Base-by-base conservation (phyloP, 2,888 invertebrate species). In the Julus scanicus region DNA sequence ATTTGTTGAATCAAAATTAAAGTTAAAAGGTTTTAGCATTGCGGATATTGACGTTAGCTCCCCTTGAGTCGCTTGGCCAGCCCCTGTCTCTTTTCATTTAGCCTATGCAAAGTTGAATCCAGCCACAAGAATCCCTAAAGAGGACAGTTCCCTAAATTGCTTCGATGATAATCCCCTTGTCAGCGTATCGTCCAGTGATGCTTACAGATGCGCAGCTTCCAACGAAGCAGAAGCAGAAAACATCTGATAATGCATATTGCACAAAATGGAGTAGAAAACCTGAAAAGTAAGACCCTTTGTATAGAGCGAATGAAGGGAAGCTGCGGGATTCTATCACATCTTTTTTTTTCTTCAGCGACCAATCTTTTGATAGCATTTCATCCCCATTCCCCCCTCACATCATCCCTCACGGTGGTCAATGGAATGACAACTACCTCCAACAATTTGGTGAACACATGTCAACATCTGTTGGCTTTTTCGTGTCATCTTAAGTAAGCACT, bases 391-490 rank as follows among this genome's bases (percentile, higher is more conserved):
- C 37, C 11, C 37, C 80, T 29, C 80, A 80, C 80, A 80, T 80
- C 80, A 80, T 80, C 80, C 80, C 80, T 80, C 80, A 80, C 37
- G 29, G 80, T 80, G 80, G 80, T 80, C 80, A 80, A 80, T 80
- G 80, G 80, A 80, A 80, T 80, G 80, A 80, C 80, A 80, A 80
- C 80, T 80, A 80, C 80, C 37, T 80, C 80, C 29, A 80, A 80
- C 80, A 80, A 80, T 80, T 80, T 80, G 80, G 80, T 80, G 80
- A 80, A 80, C 80, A 80, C 80, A 80, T 80, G 80, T 80, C 80
- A 80, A 80, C 80, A 80, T 80, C 80, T 80, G 80, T 80, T 80
- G 80, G 80, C 80, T 80, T 37, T 80, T 80, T 37, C 80, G 80
- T 80, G 80, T 80, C 80, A 80, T 80, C 37, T 37, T 80, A 80